Evolutionary conservation across 2,888 invertebrate species (phyloP).

Genomic region (Drosophila mettleri): DNA sequence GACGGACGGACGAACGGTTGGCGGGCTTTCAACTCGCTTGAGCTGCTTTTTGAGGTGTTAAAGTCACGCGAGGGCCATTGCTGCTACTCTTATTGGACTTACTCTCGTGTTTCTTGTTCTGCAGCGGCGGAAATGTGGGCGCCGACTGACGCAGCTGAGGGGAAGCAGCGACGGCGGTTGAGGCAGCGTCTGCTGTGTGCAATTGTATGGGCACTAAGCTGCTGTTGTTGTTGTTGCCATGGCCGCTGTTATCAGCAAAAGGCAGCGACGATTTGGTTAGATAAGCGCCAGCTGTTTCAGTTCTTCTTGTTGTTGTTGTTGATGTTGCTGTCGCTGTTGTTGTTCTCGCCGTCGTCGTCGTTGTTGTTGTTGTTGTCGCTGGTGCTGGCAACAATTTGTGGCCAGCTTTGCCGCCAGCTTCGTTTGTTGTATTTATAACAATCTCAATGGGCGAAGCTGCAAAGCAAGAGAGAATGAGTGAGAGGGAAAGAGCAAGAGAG

Average conservation of each 20-base stretch:
- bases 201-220: conserved; percentile 35
- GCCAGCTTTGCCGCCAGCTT: conserved; percentile 41
- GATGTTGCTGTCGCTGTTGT: conserved; percentile 3
- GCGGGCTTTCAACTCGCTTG: conserved; percentile 43
- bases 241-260: conserved; percentile 69
- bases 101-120: conserved; percentile 72
- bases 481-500: conserved; percentile 10
- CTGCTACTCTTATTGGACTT: conserved; percentile 44
- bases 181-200: conserved; percentile 26
- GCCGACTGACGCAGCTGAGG: conserved; percentile 45
- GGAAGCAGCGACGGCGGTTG: conserved; percentile 23
- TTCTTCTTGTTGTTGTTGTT: conserved; percentile 30
- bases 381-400: conserved; percentile 43
- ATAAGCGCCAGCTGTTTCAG: conserved; percentile 77
- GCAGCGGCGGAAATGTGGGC: conserved; percentile 58
- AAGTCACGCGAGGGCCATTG: conserved; percentile 49
- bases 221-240: conserved; percentile 61
- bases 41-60: conserved; percentile 69
- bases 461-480: conserved; percentile 7
- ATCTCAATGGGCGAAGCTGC: conserved; percentile 73
- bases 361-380: conserved; percentile 30
- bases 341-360: conserved; percentile 21
- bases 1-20: neutral
- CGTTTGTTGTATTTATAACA: conserved; percentile 66
- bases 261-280: conserved; percentile 55